These are phyloP conservation scores for Naja naja DNA, from an alignment of 2,113 vertebrate genomes.

Conservation along the genomic window DNA sequence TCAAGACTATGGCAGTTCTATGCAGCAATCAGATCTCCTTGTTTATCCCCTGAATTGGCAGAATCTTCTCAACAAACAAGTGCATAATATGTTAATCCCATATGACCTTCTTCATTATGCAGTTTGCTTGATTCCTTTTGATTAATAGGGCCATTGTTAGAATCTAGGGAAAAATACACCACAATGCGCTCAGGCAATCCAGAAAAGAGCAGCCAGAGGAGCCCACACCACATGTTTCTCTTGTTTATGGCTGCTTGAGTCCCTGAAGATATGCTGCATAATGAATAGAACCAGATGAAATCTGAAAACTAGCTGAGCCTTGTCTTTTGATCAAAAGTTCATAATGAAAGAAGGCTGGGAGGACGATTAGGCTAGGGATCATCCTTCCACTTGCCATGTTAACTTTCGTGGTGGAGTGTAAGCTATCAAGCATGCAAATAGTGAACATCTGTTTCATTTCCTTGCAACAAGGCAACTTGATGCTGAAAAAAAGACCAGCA, in stretches of 20 bases:
- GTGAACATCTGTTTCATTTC: constrained; percentile 17
- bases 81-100: constrained; percentile 12
- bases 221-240: background rate
- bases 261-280: background rate
- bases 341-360: background rate
- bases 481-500: background rate
- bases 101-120: constrained; percentile 21
- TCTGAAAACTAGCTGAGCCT: constrained; percentile 2
- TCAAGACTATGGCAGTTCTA: background rate
- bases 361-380: background rate
- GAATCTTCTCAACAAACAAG: constrained; percentile 6
- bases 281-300: constrained; percentile 14
- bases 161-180: background rate
- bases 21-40: constrained; percentile 19
- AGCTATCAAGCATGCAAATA: background rate
- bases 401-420: constrained; percentile 5
- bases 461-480: background rate
- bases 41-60: constrained; percentile 23
- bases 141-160: constrained; percentile 30
- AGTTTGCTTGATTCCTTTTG: constrained; percentile 23
- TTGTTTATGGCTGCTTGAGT: constrained; percentile 22
- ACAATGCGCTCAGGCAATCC: background rate
- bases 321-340: constrained; percentile 20
- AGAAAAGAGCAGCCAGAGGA: background rate
- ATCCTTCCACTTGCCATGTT: constrained; percentile 6